Conservation (phyloP, 2,113 vertebrate genomes). For the Phylloscopus trochiloides region DNA sequence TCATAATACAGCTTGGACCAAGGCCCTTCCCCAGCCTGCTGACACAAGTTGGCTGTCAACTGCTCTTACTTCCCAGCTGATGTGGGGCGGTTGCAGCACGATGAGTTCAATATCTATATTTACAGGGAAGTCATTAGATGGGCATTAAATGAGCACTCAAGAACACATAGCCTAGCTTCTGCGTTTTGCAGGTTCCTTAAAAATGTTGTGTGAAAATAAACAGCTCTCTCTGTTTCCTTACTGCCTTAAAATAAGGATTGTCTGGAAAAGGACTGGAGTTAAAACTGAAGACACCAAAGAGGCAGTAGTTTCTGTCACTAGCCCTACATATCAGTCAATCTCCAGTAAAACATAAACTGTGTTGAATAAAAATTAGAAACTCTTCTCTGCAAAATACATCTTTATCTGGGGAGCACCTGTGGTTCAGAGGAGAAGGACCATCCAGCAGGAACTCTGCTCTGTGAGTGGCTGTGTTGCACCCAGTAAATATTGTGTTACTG, state of each 20-base stretch:
- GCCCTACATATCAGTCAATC: neutral
- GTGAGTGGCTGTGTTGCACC: neutral
- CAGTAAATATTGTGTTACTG: no score
- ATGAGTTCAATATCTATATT: neutral
- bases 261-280: neutral
- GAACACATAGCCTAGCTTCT: neutral
- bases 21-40: conserved; percentile 12
- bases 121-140: neutral
- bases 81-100: neutral
- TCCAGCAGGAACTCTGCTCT: neutral
- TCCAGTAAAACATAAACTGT: neutral
- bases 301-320: neutral
- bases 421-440: neutral
- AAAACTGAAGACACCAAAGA: neutral
- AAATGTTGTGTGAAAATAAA: neutral
- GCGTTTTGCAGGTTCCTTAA: neutral
- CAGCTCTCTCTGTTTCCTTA: neutral
- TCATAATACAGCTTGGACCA: conserved; percentile 18
- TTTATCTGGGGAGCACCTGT: neutral
- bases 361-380: neutral
- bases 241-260: neutral
- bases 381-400: neutral
- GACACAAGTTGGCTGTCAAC: neutral
- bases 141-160: neutral
- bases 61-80: neutral